Conservation (phyloP, 2,797 vertebrate genomes). For the Eremophila alpestris region DNA sequence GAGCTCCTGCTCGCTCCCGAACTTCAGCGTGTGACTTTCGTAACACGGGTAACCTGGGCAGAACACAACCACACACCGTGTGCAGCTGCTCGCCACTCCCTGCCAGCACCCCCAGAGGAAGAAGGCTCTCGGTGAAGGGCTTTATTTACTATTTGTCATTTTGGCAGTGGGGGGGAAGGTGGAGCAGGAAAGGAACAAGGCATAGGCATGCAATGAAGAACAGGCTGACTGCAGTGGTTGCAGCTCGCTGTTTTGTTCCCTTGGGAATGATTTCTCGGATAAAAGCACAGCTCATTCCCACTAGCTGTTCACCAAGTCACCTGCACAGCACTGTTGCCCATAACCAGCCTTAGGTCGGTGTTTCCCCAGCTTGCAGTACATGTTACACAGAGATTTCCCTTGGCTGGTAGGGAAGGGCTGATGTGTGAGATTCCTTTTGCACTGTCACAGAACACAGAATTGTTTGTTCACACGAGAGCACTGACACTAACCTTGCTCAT, state of each 20-base stretch:
- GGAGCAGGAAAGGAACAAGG: not conserved
- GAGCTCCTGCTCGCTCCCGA: slow-evolving; percentile 44
- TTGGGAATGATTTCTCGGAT: too few relatives aligned
- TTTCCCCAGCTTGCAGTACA: not conserved
- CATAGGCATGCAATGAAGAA: fast-evolving
- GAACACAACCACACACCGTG: not conserved
- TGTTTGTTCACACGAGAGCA: not conserved
- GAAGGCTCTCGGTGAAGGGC: not conserved
- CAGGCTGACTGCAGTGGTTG: fast-evolving
- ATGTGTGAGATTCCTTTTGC: fast-evolving
- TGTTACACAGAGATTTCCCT: fast-evolving
- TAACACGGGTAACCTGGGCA: slow-evolving; percentile 75
- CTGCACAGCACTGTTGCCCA: fast-evolving
- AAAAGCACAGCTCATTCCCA: not conserved
- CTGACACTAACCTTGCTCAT: slow-evolving; percentile 49
- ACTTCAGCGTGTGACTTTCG: slow-evolving; percentile 77
- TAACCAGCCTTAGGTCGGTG: fast-evolving
- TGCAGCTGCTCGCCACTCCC: not conserved
- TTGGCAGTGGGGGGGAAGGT: fast-evolving
- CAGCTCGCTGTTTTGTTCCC: not conserved
- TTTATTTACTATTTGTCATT: not conserved
- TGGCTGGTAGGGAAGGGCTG: not conserved
- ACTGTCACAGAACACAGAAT: not conserved
- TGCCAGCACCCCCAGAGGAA: not conserved
- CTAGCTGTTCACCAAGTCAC: not conserved